A percentile compares a stretch with the other conserved stretches of the same genome.
Evolutionary conservation across 2,113 vertebrate species (phyloP).

Genomic region (Hymenochirus boettgeri): DNA sequence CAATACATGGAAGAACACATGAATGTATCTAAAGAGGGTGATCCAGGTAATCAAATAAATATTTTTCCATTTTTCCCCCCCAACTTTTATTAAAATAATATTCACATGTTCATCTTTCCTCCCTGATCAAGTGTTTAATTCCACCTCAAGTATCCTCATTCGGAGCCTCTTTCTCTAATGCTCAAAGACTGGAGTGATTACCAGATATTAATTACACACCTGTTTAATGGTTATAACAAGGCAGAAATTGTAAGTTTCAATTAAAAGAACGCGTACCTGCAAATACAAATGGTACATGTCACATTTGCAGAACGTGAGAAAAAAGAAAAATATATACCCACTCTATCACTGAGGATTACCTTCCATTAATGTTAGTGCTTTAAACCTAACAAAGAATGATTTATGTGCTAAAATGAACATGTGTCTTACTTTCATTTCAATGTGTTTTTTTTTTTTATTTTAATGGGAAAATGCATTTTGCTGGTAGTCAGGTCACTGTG

Average conservation of each 20-base stretch:
- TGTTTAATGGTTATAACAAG: constrained; percentile 4
- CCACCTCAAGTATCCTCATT: constrained; percentile 32
- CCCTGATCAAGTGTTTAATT: constrained; percentile 33
- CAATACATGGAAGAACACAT: too few relatives aligned
- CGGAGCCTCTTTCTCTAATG: constrained; percentile 19
- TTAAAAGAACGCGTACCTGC: constrained; percentile 18
- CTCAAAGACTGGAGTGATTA: constrained; percentile 36
- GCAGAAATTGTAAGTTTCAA: constrained; percentile 2
- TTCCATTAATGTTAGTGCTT: too few relatives aligned
- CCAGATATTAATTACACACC: constrained; percentile 38
- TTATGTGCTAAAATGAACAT: too few relatives aligned
- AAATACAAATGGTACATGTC: not conserved
- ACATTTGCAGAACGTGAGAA: too few relatives aligned
- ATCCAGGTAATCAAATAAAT: not conserved
- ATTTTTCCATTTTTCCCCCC: not conserved
- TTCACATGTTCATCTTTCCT: constrained; percentile 16
- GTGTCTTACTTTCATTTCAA: too few relatives aligned
- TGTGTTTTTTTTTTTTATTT: too few relatives aligned
- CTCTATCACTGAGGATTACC: too few relatives aligned
- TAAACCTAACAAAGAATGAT: too few relatives aligned
- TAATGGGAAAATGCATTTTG: too few relatives aligned
- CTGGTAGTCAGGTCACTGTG: too few relatives aligned
- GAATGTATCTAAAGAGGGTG: too few relatives aligned
- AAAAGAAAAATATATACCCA: too few relatives aligned
- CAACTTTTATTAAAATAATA: constrained; percentile 1